A percentile compares a stretch with the other conserved stretches of the same genome.
phyloP scores from a whole-genome alignment of 2,888 invertebrate species.

The Dinocampus coccinellae region DNA sequence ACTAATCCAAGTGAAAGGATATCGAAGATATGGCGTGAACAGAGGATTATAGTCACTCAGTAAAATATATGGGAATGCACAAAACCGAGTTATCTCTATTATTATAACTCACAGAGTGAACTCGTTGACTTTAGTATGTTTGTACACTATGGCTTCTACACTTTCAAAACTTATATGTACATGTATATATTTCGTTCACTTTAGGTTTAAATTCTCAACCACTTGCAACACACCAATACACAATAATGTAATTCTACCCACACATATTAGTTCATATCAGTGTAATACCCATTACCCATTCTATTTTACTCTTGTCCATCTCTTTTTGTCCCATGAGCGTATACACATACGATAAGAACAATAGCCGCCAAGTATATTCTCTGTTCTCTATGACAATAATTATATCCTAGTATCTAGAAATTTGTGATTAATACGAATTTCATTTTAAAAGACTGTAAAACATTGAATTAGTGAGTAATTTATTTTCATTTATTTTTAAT shows the following conservation, averaged over 20 bases:
- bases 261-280: not conserved
- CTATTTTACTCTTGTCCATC: not conserved
- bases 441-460: too few relatives aligned
- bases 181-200: slow-evolving; percentile 27
- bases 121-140: slow-evolving; percentile 34
- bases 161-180: slow-evolving; percentile 23
- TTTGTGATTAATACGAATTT: not conserved
- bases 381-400: slow-evolving; percentile 43
- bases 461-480: not conserved
- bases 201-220: slow-evolving; percentile 16
- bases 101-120: slow-evolving; percentile 38
- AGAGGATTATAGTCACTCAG: not conserved
- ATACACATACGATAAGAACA: slow-evolving; percentile 51
- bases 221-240: slow-evolving; percentile 12
- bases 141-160: slow-evolving; percentile 28
- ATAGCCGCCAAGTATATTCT: slow-evolving; percentile 53
- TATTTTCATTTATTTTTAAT: not conserved
- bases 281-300: not conserved
- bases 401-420: not conserved
- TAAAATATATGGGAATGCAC: slow-evolving; percentile 29
- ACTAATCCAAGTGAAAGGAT: slow-evolving; percentile 17
- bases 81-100: slow-evolving; percentile 40
- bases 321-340: slow-evolving; percentile 21
- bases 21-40: not conserved
- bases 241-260: not conserved